A percentile compares a stretch with the other conserved stretches of the same genome.
Evolutionary conservation across 2,797 vertebrate species (phyloP).

Genomic region (Sardinella longiceps): DNA sequence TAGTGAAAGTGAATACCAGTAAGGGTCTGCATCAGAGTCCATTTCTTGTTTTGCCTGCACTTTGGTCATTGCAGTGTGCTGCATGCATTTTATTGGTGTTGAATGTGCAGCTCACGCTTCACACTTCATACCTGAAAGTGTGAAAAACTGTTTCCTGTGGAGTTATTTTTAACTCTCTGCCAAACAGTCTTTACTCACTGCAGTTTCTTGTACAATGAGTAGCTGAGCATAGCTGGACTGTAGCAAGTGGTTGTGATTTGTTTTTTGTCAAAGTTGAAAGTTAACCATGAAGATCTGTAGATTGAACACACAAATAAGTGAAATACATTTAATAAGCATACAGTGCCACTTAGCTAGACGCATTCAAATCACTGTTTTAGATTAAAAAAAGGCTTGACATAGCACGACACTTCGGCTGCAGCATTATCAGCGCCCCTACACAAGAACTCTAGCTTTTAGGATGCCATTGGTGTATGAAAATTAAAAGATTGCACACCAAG

Average conservation of each 20-base stretch:
- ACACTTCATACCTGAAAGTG: conserved; percentile 39
- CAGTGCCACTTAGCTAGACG: too few relatives aligned
- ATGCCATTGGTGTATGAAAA: too few relatives aligned
- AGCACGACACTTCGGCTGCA: too few relatives aligned
- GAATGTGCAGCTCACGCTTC: conserved; percentile 19
- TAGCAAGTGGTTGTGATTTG: neutral
- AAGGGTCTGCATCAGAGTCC: neutral
- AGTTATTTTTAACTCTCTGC: neutral
- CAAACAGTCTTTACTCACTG: neutral
- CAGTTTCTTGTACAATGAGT: neutral
- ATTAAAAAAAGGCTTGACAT: too few relatives aligned
- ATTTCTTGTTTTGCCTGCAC: neutral
- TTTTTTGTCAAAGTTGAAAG: neutral
- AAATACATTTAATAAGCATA: too few relatives aligned
- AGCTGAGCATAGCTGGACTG: neutral
- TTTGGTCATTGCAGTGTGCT: conserved; percentile 5
- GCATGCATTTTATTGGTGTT: neutral
- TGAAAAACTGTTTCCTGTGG: conserved; percentile 49
- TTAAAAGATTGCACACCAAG: too few relatives aligned
- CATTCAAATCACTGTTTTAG: too few relatives aligned
- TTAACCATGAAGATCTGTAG: neutral
- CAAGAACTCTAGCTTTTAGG: too few relatives aligned
- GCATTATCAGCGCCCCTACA: too few relatives aligned
- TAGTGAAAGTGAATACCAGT: conserved; percentile 19
- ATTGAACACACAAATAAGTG: too few relatives aligned